phyloP scores from a whole-genome alignment of 1,140 invertebrate genomes.

The Melanaphis sacchari region DNA sequence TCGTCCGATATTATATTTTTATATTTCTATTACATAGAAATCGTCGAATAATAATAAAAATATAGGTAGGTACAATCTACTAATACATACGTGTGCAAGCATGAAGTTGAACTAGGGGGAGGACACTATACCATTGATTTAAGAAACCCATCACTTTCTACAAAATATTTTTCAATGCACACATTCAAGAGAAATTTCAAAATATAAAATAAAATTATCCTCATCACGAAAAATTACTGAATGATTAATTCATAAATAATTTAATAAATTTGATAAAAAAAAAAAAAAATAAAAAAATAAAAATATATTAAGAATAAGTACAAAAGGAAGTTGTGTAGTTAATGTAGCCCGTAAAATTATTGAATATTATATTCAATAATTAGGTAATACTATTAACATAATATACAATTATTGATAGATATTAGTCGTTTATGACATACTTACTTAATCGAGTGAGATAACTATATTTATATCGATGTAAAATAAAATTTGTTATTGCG shows the following conservation, averaged over 20 bases:
- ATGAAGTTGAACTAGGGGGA: background rate
- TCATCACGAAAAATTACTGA: background rate
- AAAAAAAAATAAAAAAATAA: no score
- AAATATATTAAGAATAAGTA: no score
- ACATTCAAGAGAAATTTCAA: background rate
- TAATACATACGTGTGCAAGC: background rate
- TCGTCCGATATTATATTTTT: background rate
- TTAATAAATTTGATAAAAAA: background rate
- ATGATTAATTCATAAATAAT: background rate
- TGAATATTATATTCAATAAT: no score
- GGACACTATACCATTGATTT: background rate
- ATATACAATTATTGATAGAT: no score
- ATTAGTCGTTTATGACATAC: no score
- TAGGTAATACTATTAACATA: no score
- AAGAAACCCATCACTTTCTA: background rate
- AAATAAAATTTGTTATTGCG: no score
- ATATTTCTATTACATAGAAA: slow-evolving; percentile 13
- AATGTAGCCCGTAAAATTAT: no score
- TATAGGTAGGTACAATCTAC: background rate
- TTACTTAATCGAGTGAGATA: no score
- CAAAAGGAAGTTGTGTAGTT: no score
- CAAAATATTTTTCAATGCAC: background rate
- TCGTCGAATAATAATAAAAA: background rate
- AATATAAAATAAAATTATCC: background rate
- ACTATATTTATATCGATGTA: no score